These are phyloP conservation scores for Sinocyclocheilus grahami DNA, from an alignment of 2,113 vertebrate genomes.

Conservation along the genomic window DNA sequence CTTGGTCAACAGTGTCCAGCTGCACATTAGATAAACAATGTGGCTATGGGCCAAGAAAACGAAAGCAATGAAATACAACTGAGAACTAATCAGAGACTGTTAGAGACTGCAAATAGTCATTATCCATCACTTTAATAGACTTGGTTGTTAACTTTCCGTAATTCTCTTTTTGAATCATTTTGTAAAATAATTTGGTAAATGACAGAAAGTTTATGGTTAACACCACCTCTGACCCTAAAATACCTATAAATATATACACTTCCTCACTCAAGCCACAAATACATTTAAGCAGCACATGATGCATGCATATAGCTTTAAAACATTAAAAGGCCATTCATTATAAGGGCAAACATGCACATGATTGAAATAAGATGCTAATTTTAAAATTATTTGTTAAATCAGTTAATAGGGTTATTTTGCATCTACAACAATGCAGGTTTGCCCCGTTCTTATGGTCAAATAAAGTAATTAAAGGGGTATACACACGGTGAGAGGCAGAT, in stretches of 20 bases:
- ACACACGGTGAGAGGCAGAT: slow-evolving; percentile 95
- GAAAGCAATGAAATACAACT: background rate
- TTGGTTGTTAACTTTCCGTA: background rate
- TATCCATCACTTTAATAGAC: background rate
- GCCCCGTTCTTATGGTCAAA: slow-evolving; percentile 71
- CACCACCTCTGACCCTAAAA: background rate
- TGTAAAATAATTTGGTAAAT: background rate
- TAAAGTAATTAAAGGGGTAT: slow-evolving; percentile 79
- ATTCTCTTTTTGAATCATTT: background rate
- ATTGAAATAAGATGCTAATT: slow-evolving; percentile 15
- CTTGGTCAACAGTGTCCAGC: background rate
- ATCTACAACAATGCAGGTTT: slow-evolving; percentile 66
- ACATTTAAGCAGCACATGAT: background rate
- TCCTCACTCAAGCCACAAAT: background rate
- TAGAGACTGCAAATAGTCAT: background rate
- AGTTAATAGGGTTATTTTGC: background rate
- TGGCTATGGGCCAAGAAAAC: background rate
- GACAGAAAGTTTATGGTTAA: background rate
- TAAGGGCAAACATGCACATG: slow-evolving; percentile 71
- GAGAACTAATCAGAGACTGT: background rate
- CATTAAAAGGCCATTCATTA: slow-evolving; percentile 56
- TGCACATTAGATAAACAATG: slow-evolving; percentile 27
- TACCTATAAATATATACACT: background rate
- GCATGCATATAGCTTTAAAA: slow-evolving; percentile 43
- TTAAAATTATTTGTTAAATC: background rate